phyloP scores from a whole-genome alignment of 1,140 invertebrate species.

The Pseudomyrmex sp. region DNA sequence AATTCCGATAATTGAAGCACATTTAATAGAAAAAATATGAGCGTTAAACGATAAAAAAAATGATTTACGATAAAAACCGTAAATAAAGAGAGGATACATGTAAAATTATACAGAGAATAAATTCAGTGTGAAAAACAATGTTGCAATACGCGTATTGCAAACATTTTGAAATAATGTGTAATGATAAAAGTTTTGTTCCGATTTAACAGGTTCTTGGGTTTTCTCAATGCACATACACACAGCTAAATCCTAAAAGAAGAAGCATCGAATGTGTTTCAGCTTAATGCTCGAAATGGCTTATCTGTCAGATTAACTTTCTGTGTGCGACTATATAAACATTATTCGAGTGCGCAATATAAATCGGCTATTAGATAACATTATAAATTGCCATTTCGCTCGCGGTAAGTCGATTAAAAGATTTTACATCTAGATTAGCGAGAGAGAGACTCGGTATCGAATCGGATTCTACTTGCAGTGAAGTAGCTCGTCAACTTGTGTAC shows the following conservation, averaged over 20 bases:
- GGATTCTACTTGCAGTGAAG: conserved; percentile 19
- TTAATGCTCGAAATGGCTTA: background rate
- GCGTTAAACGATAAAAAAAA: background rate
- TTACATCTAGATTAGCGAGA: conserved; percentile 44
- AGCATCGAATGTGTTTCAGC: background rate
- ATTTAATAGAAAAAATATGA: background rate
- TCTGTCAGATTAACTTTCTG: conserved; percentile 15
- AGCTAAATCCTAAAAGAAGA: background rate
- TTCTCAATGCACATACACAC: background rate
- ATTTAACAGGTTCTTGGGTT: conserved; percentile 25
- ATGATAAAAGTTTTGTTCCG: conserved; percentile 5
- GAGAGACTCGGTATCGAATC: background rate
- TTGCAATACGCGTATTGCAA: conserved; percentile 1
- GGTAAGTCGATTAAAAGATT: conserved; percentile 42
- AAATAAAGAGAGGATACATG: background rate
- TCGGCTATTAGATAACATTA: conserved; percentile 32
- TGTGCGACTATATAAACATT: background rate
- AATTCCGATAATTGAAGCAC: too few species aligned
- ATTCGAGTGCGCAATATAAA: conserved; percentile 12
- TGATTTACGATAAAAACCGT: background rate
- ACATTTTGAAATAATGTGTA: conserved; percentile 9
- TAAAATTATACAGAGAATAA: background rate
- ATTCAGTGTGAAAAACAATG: background rate
- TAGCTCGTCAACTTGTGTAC: conserved; percentile 29
- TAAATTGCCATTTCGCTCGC: conserved; percentile 5